These are phyloP conservation scores for Acronicta leporina DNA, from an alignment of 2,888 invertebrate genomes.

Conservation along the genomic window DNA sequence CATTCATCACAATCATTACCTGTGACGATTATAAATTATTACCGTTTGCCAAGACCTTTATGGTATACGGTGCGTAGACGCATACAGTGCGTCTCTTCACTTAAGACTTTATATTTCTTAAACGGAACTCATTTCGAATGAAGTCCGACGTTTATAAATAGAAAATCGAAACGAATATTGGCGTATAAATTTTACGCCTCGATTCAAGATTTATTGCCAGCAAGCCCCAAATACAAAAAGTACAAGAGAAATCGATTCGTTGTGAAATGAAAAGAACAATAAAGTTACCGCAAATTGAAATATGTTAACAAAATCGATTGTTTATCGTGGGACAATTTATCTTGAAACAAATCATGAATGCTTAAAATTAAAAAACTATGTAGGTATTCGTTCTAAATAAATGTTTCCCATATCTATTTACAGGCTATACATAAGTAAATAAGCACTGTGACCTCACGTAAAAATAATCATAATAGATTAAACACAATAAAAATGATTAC, in stretches of 20 bases:
- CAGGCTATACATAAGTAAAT: constrained; percentile 2
- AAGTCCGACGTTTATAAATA: constrained; percentile 83
- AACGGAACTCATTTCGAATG: constrained; percentile 63
- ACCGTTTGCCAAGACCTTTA: constrained; percentile 70
- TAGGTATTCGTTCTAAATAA: not conserved
- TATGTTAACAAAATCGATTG: constrained; percentile 45
- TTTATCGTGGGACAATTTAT: constrained; percentile 31
- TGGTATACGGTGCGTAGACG: constrained; percentile 59
- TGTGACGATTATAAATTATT: constrained; percentile 46
- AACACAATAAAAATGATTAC: constrained; percentile 4
- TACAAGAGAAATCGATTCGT: constrained; percentile 55
- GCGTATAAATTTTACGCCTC: constrained; percentile 71
- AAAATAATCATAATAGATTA: constrained; percentile 1
- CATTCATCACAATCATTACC: constrained; percentile 40
- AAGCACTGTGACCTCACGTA: constrained; percentile 12
- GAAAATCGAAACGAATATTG: constrained; percentile 72
- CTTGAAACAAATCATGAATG: constrained; percentile 21
- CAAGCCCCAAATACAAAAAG: constrained; percentile 61
- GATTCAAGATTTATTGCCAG: constrained; percentile 69
- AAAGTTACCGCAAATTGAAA: constrained; percentile 53
- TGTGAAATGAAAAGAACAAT: constrained; percentile 60
- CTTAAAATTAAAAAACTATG: constrained; percentile 8
- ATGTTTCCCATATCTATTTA: not conserved
- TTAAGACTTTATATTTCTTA: constrained; percentile 66
- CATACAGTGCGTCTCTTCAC: constrained; percentile 63